Conservation (phyloP, 2,797 vertebrate species). For the Micromesistius poutassou region DNA sequence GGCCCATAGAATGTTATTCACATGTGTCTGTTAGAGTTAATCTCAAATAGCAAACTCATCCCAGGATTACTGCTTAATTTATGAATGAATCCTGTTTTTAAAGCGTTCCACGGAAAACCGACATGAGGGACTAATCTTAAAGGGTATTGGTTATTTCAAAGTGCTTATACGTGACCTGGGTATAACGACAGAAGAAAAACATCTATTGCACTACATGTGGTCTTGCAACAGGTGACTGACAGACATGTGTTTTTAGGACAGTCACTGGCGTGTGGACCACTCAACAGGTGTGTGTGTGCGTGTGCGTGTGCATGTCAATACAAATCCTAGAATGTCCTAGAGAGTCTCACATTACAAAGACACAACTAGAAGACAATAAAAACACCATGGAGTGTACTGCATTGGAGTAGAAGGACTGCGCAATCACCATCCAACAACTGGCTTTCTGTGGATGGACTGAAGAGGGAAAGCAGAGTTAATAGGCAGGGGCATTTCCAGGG, state of each 20-base stretch:
- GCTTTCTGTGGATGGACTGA: neutral
- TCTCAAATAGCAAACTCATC: conserved; percentile 40
- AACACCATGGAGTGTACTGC: neutral
- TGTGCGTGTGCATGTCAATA: neutral
- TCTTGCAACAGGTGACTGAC: conserved; percentile 48
- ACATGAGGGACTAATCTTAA: conserved; percentile 24
- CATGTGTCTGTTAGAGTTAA: conserved; percentile 37
- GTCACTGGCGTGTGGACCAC: conserved; percentile 27
- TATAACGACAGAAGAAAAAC: conserved; percentile 15
- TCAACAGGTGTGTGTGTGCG: conserved; percentile 17
- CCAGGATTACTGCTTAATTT: conserved; percentile 38
- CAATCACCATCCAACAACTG: neutral
- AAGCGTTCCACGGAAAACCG: conserved; percentile 12
- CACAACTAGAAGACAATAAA: neutral
- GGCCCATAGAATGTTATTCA: conserved; percentile 22
- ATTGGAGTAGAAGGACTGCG: neutral
- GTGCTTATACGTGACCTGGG: conserved; percentile 56
- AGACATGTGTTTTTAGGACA: conserved; percentile 28
- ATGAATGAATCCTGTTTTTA: conserved; percentile 25
- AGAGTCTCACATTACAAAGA: neutral
- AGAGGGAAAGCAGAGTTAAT: neutral
- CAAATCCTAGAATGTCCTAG: neutral
- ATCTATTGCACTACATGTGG: conserved; percentile 67
- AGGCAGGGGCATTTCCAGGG: neutral
- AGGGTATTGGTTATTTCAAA: conserved; percentile 50